Evolutionary conservation across 2,888 invertebrate species (phyloP).

Genomic region (Didymodactylos carnosus): DNA sequence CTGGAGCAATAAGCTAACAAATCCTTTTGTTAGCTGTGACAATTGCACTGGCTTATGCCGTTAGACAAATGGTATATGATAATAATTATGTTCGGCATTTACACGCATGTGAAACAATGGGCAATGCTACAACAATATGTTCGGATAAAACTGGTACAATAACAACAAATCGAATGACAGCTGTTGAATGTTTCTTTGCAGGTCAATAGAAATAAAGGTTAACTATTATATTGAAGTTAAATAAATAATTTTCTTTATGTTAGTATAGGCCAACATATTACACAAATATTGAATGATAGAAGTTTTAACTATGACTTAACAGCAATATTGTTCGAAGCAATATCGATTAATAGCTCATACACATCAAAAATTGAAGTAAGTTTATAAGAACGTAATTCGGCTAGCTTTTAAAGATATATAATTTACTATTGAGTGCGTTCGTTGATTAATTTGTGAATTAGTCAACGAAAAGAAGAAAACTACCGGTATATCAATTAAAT

Average conservation of each 20-base stretch:
- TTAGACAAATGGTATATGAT: constrained; percentile 8
- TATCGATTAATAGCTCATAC: constrained; percentile 85
- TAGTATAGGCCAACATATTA: constrained; percentile 41
- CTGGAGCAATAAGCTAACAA: too few species aligned
- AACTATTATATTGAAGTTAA: too few species aligned
- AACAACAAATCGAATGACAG: not conserved
- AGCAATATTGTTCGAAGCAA: constrained; percentile 60
- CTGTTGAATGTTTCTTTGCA: not conserved
- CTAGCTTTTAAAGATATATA: too few species aligned
- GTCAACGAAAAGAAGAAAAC: too few species aligned
- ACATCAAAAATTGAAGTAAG: constrained; percentile 56
- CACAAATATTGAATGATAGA: constrained; percentile 52
- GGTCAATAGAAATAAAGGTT: not conserved
- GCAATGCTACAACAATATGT: not conserved
- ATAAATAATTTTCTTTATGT: too few species aligned
- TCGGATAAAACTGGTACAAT: too few species aligned
- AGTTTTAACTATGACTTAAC: constrained; percentile 65
- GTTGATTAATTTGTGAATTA: too few species aligned
- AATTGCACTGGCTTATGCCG: not conserved
- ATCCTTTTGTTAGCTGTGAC: not conserved
- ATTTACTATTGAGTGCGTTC: too few species aligned
- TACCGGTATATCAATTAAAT: too few species aligned
- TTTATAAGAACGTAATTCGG: too few species aligned
- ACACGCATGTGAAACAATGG: too few species aligned
- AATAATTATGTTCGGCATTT: constrained; percentile 14